These are phyloP conservation scores for Halisarca cf. caerulea DNA, from an alignment of 37 sponge, comb jelly and placozoan genomes.

Conservation along the genomic window DNA sequence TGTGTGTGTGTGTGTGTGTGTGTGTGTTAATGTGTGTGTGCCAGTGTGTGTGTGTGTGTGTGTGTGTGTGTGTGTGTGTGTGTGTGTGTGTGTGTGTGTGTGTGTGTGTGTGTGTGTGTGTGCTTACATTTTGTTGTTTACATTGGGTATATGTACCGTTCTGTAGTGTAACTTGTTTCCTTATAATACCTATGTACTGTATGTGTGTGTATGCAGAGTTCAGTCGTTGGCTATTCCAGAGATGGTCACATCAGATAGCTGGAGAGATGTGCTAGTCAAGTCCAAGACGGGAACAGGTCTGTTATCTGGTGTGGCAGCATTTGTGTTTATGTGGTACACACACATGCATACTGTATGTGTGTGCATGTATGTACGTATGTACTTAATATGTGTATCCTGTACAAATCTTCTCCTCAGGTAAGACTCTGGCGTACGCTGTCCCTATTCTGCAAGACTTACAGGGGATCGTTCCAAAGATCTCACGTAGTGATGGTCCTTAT, in stretches of 20 bases:
- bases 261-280: constrained; percentile 5
- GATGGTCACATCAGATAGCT: not conserved
- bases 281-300: constrained; percentile 35
- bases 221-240: not conserved
- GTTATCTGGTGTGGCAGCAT: not conserved
- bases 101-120: not conserved
- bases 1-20: no score
- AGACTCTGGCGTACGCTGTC: constrained; percentile 96
- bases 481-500: constrained; percentile 21
- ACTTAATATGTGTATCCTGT: no score
- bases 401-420: no score
- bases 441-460: constrained; percentile 82
- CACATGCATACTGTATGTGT: not conserved
- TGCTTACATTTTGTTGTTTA: no score
- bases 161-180: no score
- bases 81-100: no score
- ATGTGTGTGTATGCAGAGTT: not conserved
- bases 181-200: no score
- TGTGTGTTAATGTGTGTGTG: no score
- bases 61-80: no score
- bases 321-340: not conserved
- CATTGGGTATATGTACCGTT: no score
- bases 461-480: not conserved
- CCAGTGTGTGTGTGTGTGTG: no score
- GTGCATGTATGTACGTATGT: constrained; percentile 7